Base-by-base conservation (phyloP, 2,797 vertebrate genomes). In the Acrossocheilus fasciatus region DNA sequence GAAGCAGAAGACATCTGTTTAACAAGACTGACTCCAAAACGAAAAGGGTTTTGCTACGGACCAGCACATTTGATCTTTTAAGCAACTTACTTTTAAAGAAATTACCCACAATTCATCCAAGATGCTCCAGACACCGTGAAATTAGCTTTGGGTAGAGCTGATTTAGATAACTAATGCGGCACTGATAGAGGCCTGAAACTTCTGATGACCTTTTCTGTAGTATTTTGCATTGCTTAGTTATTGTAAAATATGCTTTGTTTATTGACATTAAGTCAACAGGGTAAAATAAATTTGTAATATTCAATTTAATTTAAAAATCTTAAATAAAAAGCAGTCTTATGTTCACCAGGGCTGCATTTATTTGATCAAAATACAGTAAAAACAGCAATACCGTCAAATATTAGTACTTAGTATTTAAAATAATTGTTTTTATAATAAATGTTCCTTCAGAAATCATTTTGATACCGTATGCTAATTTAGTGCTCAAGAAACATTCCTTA, bases 1-100 rank as follows among this genome's bases (percentile, higher is more conserved):
- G 64, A 77, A 45, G 18, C n/a, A 34, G 54, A 57, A 54, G 45
- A 81, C n/a, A 81, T 68, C 26, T 36, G 64, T 79, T 79, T 79
- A 45, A 79, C 54, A 62, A 78, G 54, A 43, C 12, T 0, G 75
- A 77, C 75, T 77, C 11, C 15, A 43, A 59, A 78, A 62, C 39
- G 1, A 57, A 57, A 54, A 43, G 4, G 54, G 23, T 62, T 59
- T 43, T 18, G 54, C 54, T 43, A 43, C 1, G 4, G 75, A 57
- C 20, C 34, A 79, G 77, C 54, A n/a, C 20, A 41, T 57, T 23
- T 62, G 4, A 79, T 59, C 54, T 79, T 59, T 57, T 62, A 26
- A 62, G 34, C 57, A 62, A 62, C 36, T 43, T 62, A 6, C 14
- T 26, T 43, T 39, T 43, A 43, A 62, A 62, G 54, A 79, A 79